phyloP scores from a whole-genome alignment of 2,113 vertebrate genomes.

The Ifrita kowaldi region DNA sequence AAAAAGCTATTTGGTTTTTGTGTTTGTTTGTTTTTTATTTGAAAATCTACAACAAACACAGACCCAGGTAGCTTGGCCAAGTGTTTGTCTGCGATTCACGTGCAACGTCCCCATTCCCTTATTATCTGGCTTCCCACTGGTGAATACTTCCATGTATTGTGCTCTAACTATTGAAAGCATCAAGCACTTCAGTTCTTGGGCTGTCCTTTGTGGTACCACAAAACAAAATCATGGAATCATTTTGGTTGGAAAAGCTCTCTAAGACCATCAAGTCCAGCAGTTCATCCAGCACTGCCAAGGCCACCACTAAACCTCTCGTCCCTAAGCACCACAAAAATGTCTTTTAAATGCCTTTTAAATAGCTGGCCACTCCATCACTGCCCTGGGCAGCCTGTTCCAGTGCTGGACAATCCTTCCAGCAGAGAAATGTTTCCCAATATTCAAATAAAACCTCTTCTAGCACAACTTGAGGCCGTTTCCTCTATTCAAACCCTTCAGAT shows the following conservation, averaged over 20 bases:
- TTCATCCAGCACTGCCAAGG: background rate
- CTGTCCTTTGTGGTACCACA: background rate
- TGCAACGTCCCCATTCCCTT: background rate
- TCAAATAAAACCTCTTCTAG: background rate
- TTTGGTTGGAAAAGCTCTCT: background rate
- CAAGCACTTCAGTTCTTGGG: background rate
- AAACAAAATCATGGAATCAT: background rate
- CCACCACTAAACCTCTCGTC: background rate
- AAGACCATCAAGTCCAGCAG: rapidly evolving
- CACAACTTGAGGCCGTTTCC: rapidly evolving
- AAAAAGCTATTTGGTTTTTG: background rate
- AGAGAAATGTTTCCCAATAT: background rate
- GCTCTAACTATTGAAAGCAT: background rate
- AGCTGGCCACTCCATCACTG: background rate
- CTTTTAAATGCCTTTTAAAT: background rate
- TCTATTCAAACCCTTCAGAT: background rate
- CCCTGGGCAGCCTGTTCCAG: background rate
- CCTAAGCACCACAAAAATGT: background rate
- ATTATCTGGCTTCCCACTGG: background rate
- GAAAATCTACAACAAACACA: background rate
- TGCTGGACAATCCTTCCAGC: too few relatives aligned
- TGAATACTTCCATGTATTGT: background rate
- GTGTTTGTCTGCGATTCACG: background rate
- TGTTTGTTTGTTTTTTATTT: background rate
- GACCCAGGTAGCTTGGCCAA: background rate